Conservation (phyloP, 1,140 invertebrate genomes). For the Lepidurus arcticus region DNA sequence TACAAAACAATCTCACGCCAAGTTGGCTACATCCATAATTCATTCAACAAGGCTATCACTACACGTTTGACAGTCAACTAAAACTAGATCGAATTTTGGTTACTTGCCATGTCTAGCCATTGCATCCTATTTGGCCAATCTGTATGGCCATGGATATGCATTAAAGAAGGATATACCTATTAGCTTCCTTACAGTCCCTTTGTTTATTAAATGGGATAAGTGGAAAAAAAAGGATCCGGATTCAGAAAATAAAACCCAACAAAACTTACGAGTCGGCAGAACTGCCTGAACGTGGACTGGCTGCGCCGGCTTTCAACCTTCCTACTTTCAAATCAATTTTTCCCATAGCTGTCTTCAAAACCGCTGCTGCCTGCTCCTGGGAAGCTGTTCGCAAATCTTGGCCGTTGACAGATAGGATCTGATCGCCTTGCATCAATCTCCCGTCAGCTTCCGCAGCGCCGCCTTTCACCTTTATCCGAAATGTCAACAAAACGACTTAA, state of each 20-base stretch:
- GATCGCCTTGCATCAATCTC: slow-evolving; percentile 85
- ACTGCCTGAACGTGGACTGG: slow-evolving; percentile 33
- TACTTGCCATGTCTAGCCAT: background rate
- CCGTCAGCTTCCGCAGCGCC: slow-evolving; percentile 87
- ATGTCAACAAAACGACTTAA: slow-evolving; percentile 23
- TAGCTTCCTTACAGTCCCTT: background rate
- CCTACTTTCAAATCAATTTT: slow-evolving; percentile 73
- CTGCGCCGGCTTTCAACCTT: slow-evolving; percentile 61
- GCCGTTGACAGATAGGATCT: slow-evolving; percentile 82
- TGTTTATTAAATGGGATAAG: background rate
- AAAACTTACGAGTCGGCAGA: slow-evolving; percentile 33
- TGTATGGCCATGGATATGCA: background rate
- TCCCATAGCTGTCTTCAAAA: slow-evolving; percentile 76
- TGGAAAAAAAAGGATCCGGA: background rate
- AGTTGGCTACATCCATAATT: background rate
- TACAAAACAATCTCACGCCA: background rate
- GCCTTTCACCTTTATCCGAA: slow-evolving; percentile 64
- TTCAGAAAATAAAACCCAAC: background rate
- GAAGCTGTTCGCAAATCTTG: slow-evolving; percentile 74
- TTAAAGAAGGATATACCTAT: background rate
- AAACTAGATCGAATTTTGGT: background rate
- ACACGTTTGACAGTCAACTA: too few relatives aligned
- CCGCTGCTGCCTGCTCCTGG: slow-evolving; percentile 70
- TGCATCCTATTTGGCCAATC: slow-evolving; percentile 21
- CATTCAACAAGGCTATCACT: background rate